phyloP scores from a whole-genome alignment of 2,113 vertebrate species.

The Fulmarus glacialis region DNA sequence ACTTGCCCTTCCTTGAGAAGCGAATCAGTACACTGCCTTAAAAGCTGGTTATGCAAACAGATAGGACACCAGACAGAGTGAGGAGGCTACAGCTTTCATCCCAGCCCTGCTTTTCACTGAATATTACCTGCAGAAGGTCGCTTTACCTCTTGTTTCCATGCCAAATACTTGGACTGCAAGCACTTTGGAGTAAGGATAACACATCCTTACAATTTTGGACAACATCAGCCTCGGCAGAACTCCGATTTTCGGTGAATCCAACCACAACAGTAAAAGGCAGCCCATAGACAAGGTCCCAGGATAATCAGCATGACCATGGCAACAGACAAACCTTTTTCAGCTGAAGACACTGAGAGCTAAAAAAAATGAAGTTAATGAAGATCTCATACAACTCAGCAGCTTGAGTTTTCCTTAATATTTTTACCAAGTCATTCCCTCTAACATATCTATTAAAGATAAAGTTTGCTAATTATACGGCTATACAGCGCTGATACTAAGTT shows the following conservation, averaged over 20 bases:
- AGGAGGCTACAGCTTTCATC: not conserved
- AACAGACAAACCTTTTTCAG: not conserved
- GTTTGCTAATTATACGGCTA: not conserved
- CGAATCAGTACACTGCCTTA: not conserved
- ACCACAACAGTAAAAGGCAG: not conserved
- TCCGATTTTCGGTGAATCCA: not conserved
- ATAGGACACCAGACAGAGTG: not conserved
- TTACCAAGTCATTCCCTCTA: not conserved
- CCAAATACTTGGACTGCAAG: not conserved
- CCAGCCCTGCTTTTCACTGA: not conserved
- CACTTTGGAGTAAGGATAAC: not conserved
- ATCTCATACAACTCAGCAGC: not conserved
- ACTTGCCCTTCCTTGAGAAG: not conserved
- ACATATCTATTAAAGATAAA: not conserved
- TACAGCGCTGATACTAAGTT: not conserved
- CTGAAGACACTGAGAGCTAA: not conserved
- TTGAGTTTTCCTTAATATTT: not conserved
- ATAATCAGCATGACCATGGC: not conserved
- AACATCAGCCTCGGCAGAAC: not conserved
- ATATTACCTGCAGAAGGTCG: not conserved
- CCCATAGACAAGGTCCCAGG: not conserved
- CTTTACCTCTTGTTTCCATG: not conserved
- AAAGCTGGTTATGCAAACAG: not conserved
- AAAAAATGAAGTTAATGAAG: not conserved
- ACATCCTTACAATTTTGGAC: not conserved